Base-by-base conservation (phyloP, 2,888 invertebrate genomes). In the Hemicrepidius hirtus region DNA sequence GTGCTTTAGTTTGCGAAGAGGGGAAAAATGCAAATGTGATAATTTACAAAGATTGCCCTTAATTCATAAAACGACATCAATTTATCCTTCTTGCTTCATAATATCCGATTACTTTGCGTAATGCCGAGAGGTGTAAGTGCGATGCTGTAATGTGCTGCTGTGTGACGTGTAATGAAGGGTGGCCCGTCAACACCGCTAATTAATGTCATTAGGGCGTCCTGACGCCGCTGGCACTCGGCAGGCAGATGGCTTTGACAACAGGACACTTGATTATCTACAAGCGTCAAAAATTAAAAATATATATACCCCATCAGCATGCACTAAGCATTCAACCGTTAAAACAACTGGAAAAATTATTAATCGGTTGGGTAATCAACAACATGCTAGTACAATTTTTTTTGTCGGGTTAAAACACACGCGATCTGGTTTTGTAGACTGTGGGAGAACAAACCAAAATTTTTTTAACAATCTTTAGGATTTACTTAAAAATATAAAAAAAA, bases 131-230 rank as follows among this genome's bases (percentile, higher is more conserved):
- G 24, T 44, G 24, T 20, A 37, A 65, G 50, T 53, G 64, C 35
- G 50, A 37, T 53, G 18, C 21, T 32, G 41, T 60, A 60, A 53
- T 40, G 44, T 21, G 20, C 28, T 57, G 20, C 35, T 53, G 44
- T 21, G 41, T 67, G 67, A 67, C 67, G 57, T 57, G 40, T 37
- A 67, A 67, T 67, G 57, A 67, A 74, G 66, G 71, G 68, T 76
- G 71, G 69, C 72, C 71, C 75, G 73, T 77, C 76, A 75, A 77
- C 75, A 72, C 68, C 60, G 57, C 75, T 77, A 77, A 77, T 77
- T 77, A 74, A 77, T 74, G 76, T 74, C 76, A 77, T 77, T 77
- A 75, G 71, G 74, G 44, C 68, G 70, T 66, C 63, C 73, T 64
- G 72, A 70, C 65, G 72, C 64, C 68, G 69, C 60, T 66, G 69